Evolutionary conservation across 2,113 vertebrate species (phyloP).

Genomic region (Malurus alboscapulatus): DNA sequence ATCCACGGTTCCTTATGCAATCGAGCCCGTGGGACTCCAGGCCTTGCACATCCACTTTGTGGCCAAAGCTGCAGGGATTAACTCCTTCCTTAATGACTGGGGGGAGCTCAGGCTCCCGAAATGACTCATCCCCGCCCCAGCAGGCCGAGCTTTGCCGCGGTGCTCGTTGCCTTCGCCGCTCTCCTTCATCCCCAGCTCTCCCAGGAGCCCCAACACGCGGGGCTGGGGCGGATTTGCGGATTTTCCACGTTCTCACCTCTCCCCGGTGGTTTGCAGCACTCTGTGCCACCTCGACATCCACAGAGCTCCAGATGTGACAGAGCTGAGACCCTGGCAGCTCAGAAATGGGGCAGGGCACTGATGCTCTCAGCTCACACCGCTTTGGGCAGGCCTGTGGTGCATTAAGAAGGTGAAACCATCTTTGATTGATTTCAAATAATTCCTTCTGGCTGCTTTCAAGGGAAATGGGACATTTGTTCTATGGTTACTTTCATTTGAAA

Average conservation of each 20-base stretch:
- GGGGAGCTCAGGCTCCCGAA: not conserved
- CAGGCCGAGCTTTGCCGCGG: not conserved
- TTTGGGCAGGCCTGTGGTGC: not conserved
- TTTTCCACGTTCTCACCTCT: not conserved
- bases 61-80: constrained; percentile 17
- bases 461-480: not conserved
- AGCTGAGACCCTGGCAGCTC: not conserved
- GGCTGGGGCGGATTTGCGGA: not conserved
- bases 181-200: not conserved
- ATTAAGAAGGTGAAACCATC: not conserved
- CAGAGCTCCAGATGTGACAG: rapidly evolving
- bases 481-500: not conserved
- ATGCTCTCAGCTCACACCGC: not conserved
- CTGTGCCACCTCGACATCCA: not conserved
- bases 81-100: not conserved
- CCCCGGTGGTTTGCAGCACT: rapidly evolving
- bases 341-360: constrained; percentile 31
- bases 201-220: not conserved
- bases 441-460: not conserved
- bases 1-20: constrained; percentile 29
- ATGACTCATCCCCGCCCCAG: not conserved
- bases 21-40: not conserved
- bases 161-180: not conserved
- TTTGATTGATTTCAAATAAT: not conserved
- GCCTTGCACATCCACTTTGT: not conserved